Evolutionary conservation across 2,113 vertebrate species (phyloP).

Genomic region (Nibea albiflora): DNA sequence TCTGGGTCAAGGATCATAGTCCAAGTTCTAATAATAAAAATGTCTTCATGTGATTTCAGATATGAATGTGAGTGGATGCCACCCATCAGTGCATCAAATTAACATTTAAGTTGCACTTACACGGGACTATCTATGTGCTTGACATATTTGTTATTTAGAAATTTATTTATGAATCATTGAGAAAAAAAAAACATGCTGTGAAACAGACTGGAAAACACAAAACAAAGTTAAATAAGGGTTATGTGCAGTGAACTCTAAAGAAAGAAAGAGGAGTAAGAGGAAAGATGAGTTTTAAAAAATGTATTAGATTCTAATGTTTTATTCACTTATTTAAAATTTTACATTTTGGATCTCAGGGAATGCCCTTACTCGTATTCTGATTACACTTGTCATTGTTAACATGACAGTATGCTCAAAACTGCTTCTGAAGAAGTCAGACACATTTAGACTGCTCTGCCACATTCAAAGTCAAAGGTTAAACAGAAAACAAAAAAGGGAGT

Average conservation of each 20-base stretch:
- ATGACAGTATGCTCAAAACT: background rate
- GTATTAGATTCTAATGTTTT: background rate
- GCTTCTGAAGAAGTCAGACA: background rate
- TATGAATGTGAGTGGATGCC: background rate
- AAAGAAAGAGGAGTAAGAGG: background rate
- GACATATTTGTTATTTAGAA: background rate
- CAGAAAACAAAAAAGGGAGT: background rate
- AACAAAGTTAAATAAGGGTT: background rate
- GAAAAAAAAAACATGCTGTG: background rate
- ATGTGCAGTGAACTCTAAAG: no score
- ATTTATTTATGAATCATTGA: background rate
- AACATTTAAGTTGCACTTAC: background rate
- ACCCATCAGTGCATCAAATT: background rate
- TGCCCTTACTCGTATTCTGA: background rate
- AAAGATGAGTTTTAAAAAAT: constrained; percentile 10
- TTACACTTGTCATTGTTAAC: background rate
- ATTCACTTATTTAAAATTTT: constrained; percentile 18
- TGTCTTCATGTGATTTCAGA: background rate
- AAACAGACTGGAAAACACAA: background rate
- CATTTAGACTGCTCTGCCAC: background rate
- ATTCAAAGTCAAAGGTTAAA: background rate
- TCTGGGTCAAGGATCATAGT: background rate
- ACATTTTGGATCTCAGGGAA: constrained; percentile 17
- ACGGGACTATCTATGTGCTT: background rate
- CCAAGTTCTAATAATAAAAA: constrained; percentile 10